These are phyloP conservation scores for Drosophila trichaetosa DNA, from an alignment of 2,888 invertebrate genomes.

Conservation along the genomic window DNA sequence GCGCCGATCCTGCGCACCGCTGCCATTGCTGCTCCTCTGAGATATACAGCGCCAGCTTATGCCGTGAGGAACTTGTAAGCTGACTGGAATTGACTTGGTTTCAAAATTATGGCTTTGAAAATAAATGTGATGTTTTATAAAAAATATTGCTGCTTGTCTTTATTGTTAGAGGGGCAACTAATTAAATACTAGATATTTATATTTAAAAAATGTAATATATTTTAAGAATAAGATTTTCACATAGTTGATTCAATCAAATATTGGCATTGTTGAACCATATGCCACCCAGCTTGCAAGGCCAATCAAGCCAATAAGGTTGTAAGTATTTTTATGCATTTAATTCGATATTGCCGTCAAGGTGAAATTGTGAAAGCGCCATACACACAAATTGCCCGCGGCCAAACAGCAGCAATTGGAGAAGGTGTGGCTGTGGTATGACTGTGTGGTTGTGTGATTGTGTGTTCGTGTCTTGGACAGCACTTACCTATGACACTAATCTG, in stretches of 20 bases:
- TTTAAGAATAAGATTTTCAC: background rate
- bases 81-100: conserved; percentile 4
- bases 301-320: background rate
- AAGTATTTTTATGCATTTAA: conserved; percentile 31
- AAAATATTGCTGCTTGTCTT: conserved; percentile 1
- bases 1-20: conserved; percentile 29
- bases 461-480: conserved; percentile 24
- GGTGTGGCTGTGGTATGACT: conserved; percentile 42
- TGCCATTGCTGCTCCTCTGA: conserved; percentile 51
- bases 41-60: conserved; percentile 68
- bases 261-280: background rate
- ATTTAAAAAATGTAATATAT: background rate
- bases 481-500: conserved; percentile 76
- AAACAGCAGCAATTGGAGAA: conserved; percentile 45
- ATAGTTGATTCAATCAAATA: background rate
- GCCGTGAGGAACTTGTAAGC: conserved; percentile 69
- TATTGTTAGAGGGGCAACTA: background rate
- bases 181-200: background rate
- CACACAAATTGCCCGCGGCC: conserved; percentile 56
- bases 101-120: conserved; percentile 35
- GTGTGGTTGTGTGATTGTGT: conserved; percentile 11
- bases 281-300: background rate
- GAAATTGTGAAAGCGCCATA: conserved; percentile 72
- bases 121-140: conserved; percentile 62
- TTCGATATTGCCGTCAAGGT: conserved; percentile 61